Percentiles rank a stretch among this genome's conserved stretches.
phyloP scores from a whole-genome alignment of 2,113 vertebrate genomes.

The Amphilophus citrinellus region DNA sequence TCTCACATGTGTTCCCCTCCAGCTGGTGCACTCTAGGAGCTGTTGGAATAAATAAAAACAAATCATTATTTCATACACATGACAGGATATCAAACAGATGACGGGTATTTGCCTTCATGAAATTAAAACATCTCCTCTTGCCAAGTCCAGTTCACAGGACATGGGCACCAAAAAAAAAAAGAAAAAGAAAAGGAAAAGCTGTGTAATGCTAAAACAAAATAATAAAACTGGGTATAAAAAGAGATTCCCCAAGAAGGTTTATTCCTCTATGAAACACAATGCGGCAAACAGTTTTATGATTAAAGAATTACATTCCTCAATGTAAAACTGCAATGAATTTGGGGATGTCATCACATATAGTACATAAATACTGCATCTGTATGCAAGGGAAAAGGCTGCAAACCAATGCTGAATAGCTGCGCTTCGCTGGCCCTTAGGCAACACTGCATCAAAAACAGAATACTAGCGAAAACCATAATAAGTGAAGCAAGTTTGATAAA shows the following conservation, averaged over 20 bases:
- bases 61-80: neutral
- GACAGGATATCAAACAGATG: neutral
- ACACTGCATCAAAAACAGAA: too few species aligned
- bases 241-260: neutral
- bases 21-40: slow-evolving; percentile 93
- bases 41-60: slow-evolving; percentile 63
- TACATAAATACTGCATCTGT: neutral
- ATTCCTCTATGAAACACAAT: neutral
- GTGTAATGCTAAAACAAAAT: neutral
- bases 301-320: neutral
- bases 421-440: too few species aligned
- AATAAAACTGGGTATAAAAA: neutral
- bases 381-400: too few species aligned
- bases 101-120: neutral
- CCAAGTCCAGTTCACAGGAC: neutral
- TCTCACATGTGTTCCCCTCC: slow-evolving; percentile 94
- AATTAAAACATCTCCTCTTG: neutral
- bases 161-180: neutral
- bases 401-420: too few species aligned
- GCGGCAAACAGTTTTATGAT: neutral
- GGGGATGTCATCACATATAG: neutral
- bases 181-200: neutral
- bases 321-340: neutral
- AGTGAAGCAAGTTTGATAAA: neutral
- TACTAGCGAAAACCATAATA: too few species aligned